Conservation (phyloP, 1,140 invertebrate species). For the Drosophila paulistorum region DNA sequence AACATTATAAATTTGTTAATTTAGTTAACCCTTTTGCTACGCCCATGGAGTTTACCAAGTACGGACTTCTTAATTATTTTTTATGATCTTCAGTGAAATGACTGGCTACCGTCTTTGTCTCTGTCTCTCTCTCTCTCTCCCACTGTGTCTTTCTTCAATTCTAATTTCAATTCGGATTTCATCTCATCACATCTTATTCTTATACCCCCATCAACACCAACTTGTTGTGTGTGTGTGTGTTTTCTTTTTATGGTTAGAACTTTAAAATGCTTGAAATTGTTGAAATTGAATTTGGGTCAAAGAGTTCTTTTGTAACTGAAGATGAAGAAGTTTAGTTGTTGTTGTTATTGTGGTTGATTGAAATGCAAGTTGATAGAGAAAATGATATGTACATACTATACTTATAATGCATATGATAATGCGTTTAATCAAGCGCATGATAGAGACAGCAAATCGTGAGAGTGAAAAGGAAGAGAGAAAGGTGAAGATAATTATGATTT, state of each 20-base stretch:
- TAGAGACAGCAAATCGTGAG: constrained; percentile 1
- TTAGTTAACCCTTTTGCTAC: not conserved
- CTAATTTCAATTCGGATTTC: constrained; percentile 23
- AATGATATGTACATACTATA: not conserved
- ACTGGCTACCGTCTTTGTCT: constrained; percentile 61
- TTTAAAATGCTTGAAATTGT: constrained; percentile 62
- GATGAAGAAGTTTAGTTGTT: constrained; percentile 25
- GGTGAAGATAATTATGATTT: constrained; percentile 50
- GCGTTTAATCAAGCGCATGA: constrained; percentile 18
- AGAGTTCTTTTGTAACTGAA: constrained; percentile 51
- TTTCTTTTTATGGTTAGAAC: constrained; percentile 48
- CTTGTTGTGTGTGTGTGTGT: constrained; percentile 38
- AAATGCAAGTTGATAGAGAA: constrained; percentile 57
- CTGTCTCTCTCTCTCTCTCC: constrained; percentile 17
- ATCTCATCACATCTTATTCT: constrained; percentile 12
- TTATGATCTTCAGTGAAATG: constrained; percentile 67
- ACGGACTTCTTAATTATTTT: constrained; percentile 71
- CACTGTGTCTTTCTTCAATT: constrained; percentile 23
- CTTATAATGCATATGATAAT: constrained; percentile 13
- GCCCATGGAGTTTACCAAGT: constrained; percentile 24
- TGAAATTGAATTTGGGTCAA: constrained; percentile 68
- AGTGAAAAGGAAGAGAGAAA: constrained; percentile 12
- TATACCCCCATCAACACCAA: constrained; percentile 17
- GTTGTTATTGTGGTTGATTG: constrained; percentile 23
- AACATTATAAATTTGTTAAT: no score